Conservation (phyloP, 37 sponge, comb jelly and placozoan species). For the Agelas oroides region DNA sequence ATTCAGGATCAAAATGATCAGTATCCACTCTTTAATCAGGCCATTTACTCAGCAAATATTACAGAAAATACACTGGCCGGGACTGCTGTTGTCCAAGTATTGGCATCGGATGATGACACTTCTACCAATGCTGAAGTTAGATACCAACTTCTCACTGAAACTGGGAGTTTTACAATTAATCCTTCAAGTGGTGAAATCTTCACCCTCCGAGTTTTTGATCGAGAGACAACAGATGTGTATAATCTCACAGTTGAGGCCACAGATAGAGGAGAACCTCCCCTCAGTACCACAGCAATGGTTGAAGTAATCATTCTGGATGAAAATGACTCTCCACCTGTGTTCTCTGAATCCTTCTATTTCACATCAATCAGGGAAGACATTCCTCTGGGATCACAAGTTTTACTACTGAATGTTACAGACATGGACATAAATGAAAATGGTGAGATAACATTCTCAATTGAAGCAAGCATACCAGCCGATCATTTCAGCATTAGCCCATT, state of each 20-base stretch:
- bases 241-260: conserved; percentile 68
- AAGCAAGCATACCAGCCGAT: conserved; percentile 15
- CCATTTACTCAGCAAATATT: conserved; percentile 20
- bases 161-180: conserved; percentile 58
- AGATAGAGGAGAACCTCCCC: conserved; percentile 64
- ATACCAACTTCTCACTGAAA: conserved; percentile 16
- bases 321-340: conserved; percentile 80
- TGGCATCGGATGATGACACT: conserved; percentile 61
- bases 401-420: conserved; percentile 46
- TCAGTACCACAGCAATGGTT: conserved; percentile 53
- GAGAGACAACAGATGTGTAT: conserved; percentile 46
- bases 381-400: neutral
- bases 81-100: conserved; percentile 21
- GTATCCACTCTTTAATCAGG: conserved; percentile 50
- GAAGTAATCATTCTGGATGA: conserved; percentile 68
- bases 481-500: conserved; percentile 51
- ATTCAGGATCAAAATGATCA: conserved; percentile 80
- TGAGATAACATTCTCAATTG: conserved; percentile 36
- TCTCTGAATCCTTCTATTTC: conserved; percentile 30
- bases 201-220: conserved; percentile 37
- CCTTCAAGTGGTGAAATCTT: conserved; percentile 51
- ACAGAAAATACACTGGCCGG: conserved; percentile 43
- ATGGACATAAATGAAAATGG: conserved; percentile 63
- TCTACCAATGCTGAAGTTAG: conserved; percentile 62
- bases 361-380: conserved; percentile 42